These are phyloP conservation scores for Heptranchias perlo DNA, from an alignment of 2,113 vertebrate species.

Conservation along the genomic window DNA sequence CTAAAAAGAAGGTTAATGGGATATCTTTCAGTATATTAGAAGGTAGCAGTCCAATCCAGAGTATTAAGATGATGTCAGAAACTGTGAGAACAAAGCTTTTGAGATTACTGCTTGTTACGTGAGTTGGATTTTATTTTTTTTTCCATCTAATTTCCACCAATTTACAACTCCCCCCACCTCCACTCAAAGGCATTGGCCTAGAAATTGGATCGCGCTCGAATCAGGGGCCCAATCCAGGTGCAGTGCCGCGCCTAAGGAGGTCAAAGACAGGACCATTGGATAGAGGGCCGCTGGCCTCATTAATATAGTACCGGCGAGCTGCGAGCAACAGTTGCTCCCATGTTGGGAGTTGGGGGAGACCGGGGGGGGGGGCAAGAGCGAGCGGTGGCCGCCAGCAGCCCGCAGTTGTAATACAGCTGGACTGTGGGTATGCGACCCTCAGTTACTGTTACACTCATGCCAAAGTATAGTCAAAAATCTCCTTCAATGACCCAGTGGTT, in stretches of 20 bases:
- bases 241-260: background rate
- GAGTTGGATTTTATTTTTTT: constrained; percentile 24
- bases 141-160: background rate
- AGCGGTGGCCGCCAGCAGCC: background rate
- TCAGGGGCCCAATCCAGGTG: background rate
- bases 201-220: background rate
- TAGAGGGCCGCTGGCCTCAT: background rate
- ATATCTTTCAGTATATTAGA: constrained; percentile 21
- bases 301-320: background rate
- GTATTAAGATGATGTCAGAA: background rate
- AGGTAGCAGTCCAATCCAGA: background rate
- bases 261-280: background rate
- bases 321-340: too few relatives aligned
- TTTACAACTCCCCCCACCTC: background rate
- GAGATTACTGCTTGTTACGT: background rate
- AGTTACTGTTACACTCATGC: background rate
- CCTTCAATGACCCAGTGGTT: background rate
- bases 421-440: background rate
- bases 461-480: background rate
- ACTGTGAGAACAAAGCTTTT: background rate
- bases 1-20: constrained; percentile 24
- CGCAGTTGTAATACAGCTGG: background rate
- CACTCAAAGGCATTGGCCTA: background rate
- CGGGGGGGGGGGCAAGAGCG: too few relatives aligned
- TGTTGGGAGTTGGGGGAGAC: too few relatives aligned